Evolutionary conservation across 2,797 vertebrate genomes (phyloP).

Genomic region (Artibeus jamaicensis): DNA sequence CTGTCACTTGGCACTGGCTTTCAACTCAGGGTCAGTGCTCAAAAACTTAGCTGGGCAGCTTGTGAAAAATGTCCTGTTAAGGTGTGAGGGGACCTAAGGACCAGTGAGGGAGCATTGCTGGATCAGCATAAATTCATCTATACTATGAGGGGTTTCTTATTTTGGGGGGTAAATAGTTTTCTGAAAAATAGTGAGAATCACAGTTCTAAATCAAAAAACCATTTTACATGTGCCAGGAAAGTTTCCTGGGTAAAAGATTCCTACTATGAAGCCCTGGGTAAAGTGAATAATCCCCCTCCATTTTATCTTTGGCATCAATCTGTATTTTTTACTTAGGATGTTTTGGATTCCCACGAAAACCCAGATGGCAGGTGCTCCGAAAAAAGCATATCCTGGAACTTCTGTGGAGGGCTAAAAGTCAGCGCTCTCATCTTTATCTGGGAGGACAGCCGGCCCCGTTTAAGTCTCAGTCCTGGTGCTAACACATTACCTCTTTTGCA

Average conservation of each 20-base stretch:
- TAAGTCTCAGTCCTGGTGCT: background rate
- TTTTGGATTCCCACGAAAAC: conserved; percentile 41
- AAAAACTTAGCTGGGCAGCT: background rate
- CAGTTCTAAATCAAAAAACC: conserved; percentile 48
- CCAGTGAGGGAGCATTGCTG: background rate
- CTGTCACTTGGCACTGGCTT: background rate
- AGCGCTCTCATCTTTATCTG: background rate
- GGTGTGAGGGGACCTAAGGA: background rate
- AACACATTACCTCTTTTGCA: background rate
- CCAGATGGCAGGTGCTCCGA: conserved; percentile 18
- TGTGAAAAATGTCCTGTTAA: background rate
- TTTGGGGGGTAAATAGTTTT: conserved; percentile 19
- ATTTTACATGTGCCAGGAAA: conserved; percentile 36
- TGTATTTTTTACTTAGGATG: conserved; percentile 27
- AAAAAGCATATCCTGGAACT: background rate
- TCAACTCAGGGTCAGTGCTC: background rate
- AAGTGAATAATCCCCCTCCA: conserved; percentile 44
- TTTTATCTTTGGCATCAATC: conserved; percentile 50
- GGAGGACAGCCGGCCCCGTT: background rate
- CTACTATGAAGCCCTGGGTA: background rate
- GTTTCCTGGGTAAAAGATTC: conserved; percentile 49
- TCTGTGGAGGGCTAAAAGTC: background rate
- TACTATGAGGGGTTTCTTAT: background rate
- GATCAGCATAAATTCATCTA: background rate
- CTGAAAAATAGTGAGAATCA: background rate